Evolutionary conservation across 2,113 vertebrate species (phyloP).

Genomic region (Alethe castanea): DNA sequence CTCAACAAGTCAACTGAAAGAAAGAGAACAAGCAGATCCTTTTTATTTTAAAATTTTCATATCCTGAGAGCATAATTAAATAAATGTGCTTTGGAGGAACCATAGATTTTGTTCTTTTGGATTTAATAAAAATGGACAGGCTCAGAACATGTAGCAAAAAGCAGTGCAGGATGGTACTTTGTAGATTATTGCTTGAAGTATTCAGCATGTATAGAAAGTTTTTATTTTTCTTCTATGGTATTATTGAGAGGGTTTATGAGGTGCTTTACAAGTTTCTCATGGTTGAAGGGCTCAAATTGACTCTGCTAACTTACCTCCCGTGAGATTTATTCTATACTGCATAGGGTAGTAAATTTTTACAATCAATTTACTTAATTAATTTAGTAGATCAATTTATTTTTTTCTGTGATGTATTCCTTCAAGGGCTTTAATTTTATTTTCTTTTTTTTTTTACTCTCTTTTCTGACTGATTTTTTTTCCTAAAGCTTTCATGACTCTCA

Average conservation of each 20-base stretch:
- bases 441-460: neutral
- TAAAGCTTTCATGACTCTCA: constrained; percentile 33
- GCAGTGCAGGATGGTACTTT: neutral
- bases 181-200: neutral
- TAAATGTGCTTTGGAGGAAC: neutral
- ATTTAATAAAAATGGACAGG: neutral
- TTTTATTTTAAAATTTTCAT: neutral
- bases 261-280: constrained; percentile 56
- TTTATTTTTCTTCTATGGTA: constrained; percentile 25
- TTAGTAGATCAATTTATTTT: constrained; percentile 72
- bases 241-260: constrained; percentile 59
- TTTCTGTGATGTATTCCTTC: constrained; percentile 67
- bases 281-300: constrained; percentile 52
- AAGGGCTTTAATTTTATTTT: constrained; percentile 59
- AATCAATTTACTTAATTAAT: constrained; percentile 72
- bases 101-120: neutral
- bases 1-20: neutral
- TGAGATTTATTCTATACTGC: constrained; percentile 52
- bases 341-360: constrained; percentile 62
- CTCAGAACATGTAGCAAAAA: neutral
- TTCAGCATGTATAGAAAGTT: neutral
- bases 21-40: neutral
- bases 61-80: neutral
- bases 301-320: constrained; percentile 53
- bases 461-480: constrained; percentile 10